Evolutionary conservation across 2,888 invertebrate species (phyloP).

Genomic region (Drosophila monieri): DNA sequence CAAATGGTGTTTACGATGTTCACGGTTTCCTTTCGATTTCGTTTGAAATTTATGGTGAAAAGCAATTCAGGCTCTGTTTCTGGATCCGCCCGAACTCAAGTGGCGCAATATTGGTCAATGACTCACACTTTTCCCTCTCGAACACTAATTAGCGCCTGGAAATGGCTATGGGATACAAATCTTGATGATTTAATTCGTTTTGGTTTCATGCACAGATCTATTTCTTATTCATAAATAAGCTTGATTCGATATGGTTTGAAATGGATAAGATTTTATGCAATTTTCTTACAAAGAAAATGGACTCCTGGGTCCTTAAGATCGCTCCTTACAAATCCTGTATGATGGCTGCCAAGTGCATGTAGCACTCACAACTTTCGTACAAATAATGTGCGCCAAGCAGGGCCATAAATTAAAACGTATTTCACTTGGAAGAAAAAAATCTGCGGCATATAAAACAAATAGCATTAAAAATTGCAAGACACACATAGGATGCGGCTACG

Average conservation of each 20-base stretch:
- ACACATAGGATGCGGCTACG: slow-evolving; percentile 46
- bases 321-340: slow-evolving; percentile 64
- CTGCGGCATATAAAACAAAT: slow-evolving; percentile 71
- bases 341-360: slow-evolving; percentile 70
- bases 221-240: not conserved
- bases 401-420: slow-evolving; percentile 79
- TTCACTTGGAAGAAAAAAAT: slow-evolving; percentile 81
- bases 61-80: slow-evolving; percentile 46
- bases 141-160: slow-evolving; percentile 41
- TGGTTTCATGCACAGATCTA: not conserved
- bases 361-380: slow-evolving; percentile 63
- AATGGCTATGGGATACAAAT: not conserved
- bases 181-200: slow-evolving; percentile 38
- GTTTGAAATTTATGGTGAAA: slow-evolving; percentile 66
- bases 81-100: slow-evolving; percentile 45
- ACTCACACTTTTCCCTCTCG: slow-evolving; percentile 39
- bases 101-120: slow-evolving; percentile 55
- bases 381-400: slow-evolving; percentile 57
- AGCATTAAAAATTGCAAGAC: slow-evolving; percentile 71
- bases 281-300: slow-evolving; percentile 6
- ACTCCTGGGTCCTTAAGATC: slow-evolving; percentile 18
- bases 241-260: not conserved
- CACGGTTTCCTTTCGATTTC: slow-evolving; percentile 80
- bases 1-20: slow-evolving; percentile 79
- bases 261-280: not conserved